Evolutionary conservation across 2,797 vertebrate species (phyloP), one percentile per base, ranked within the genome.

Genomic region (Poeciliopsis gracilis): DNA sequence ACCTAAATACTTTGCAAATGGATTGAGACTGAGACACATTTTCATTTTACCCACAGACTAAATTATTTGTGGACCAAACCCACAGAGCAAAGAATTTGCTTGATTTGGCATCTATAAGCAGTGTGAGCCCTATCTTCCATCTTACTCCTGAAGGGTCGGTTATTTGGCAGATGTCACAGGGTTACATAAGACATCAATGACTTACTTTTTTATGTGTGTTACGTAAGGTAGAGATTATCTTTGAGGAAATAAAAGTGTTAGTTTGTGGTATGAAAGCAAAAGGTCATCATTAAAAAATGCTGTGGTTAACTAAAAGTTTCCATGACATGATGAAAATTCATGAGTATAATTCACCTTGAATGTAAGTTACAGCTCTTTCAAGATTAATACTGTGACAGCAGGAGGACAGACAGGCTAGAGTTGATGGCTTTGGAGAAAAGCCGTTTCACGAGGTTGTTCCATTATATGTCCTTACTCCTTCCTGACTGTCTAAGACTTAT

Each of bases 361-460:
- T 89, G 79, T 83, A 84, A 91, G 89, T 92, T 88, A 77, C 59
- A 77, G 77, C 85, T 78, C 73, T 74, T 76, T 85, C 80, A 57
- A 92, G 91, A 94, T 94, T 92, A 89, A 86, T 83, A 75, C 55
- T 73, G 77, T 90, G 87, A 92, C 86, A 88, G 87, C 82, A 84
- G 74, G 81, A 82, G 79, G 86, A 91, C 85, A 92, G 90, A 89
- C 82, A 77, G 83, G 77, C 51, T 84, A 87, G 84, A 86, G 90
- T 45, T 87, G 81, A 86, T 79, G 86, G 84, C 81, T 88, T 87
- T 91, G 90, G 86, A 87, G 78, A 87, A 85, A 93, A 78, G 73
- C 86, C 86, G 86, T 93, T 94, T 94, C 92, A 90, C 92, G 84
- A 91, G 90, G 88, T 84, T 84, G 75, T 91, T 84, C 83, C 81